Base-by-base conservation (phyloP, 2,888 invertebrate genomes). In the Pollenia amentaria region DNA sequence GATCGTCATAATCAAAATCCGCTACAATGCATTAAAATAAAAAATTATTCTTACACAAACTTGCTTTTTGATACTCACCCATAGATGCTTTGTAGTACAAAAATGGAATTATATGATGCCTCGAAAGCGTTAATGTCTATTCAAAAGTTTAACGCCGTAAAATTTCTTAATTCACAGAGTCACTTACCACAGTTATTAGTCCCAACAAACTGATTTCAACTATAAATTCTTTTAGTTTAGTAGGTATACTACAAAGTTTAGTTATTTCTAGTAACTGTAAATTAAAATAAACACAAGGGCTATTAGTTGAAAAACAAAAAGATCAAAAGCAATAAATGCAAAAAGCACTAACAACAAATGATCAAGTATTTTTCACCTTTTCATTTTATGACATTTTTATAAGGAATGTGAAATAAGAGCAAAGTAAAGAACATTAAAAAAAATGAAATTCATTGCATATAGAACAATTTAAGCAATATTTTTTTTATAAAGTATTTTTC, bases 261-360 rank as follows among this genome's bases (percentile, higher is more conserved):
- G n/a, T n/a, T n/a, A n/a, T n/a, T n/a, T n/a, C n/a, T n/a, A n/a
- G n/a, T n/a, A n/a, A n/a, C n/a, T n/a, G n/a, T n/a, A 60, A 0
- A 29, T 60, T 4, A 60, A 60, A 60, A 38, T 60, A 29, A 60
- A 60, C 29, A 60, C 57, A 60, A 60, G 57, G 29, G 57, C 57
- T 60, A 60, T 60, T 60, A 60, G 57, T 60, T 60, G 57, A 60
- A 60, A 60, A 60, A 60, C 57, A 60, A 60, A 60, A 60, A 60
- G 57, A 29, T 60, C 57, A 60, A 60, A 60, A 60, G 57, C 21
- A 60, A 60, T 38, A 60, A 60, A 60, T 60, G 12, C 21, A 12
- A 60, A 60, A 60, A 60, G 18, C 55, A 18, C 16, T 21, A 18
- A 60, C 57, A 64, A 64, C 42, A 60, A 60, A 60, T 14, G 29